Evolutionary conservation across 2,113 vertebrate genomes (phyloP).

Genomic region (Nibea coibor): DNA sequence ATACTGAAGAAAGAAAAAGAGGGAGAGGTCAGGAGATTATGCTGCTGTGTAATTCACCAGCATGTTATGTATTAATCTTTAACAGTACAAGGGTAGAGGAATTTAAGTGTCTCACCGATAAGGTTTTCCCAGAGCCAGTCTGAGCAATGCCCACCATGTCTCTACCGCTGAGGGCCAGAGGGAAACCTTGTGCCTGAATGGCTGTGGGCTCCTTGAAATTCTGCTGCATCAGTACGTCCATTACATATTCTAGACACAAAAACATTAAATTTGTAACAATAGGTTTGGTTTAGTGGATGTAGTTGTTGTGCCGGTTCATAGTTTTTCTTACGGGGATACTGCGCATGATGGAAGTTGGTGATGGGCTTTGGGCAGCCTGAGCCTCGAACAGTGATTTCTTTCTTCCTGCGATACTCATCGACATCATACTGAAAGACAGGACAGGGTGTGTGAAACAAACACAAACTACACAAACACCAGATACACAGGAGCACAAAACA

Average conservation of each 20-base stretch:
- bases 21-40: neutral
- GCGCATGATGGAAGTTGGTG: conserved; percentile 90
- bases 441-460: neutral
- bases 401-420: conserved; percentile 91
- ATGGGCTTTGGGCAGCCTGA: conserved; percentile 91
- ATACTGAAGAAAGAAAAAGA: conserved; percentile 84
- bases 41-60: neutral
- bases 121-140: conserved; percentile 94
- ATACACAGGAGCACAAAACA: no score
- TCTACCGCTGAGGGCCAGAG: conserved; percentile 91
- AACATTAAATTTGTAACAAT: neutral
- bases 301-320: neutral
- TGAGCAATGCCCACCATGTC: conserved; percentile 98
- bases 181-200: conserved; percentile 95
- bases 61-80: neutral
- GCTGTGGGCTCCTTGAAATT: conserved; percentile 96
- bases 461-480: neutral
- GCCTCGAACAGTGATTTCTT: conserved; percentile 93
- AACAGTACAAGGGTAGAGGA: neutral
- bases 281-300: neutral
- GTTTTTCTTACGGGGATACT: conserved; percentile 90
- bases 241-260: conserved; percentile 87
- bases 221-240: conserved; percentile 93
- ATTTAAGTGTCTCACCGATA: conserved; percentile 84
- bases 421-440: conserved; percentile 87